These are phyloP conservation scores for Thereva unica DNA, from an alignment of 2,888 invertebrate species.

Conservation along the genomic window DNA sequence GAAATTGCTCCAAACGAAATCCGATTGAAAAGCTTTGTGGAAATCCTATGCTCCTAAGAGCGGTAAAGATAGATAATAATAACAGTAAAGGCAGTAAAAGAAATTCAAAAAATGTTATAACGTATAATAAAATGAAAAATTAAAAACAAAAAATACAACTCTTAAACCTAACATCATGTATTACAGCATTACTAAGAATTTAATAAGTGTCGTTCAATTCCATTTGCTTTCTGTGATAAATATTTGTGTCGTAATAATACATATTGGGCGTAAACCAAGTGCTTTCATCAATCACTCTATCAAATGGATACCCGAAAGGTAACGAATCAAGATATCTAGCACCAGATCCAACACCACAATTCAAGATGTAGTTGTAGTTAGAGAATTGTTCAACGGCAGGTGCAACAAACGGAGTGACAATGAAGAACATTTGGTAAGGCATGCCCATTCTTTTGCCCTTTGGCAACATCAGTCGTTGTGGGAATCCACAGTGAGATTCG, in stretches of 20 bases:
- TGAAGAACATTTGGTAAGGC: constrained; percentile 67
- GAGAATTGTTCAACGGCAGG: constrained; percentile 58
- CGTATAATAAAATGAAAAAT: too few species aligned
- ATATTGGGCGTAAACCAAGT: constrained; percentile 70
- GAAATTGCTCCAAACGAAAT: too few species aligned
- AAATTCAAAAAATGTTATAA: too few species aligned
- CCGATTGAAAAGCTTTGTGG: too few species aligned
- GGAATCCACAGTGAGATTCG: constrained; percentile 70
- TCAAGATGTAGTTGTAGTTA: constrained; percentile 60
- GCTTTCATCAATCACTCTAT: constrained; percentile 65
- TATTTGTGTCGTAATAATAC: constrained; percentile 66
- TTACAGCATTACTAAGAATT: too few species aligned
- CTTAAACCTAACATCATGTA: too few species aligned
- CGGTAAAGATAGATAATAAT: too few species aligned
- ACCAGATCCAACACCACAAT: constrained; percentile 62
- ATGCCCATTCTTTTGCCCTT: constrained; percentile 70
- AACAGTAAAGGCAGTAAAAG: too few species aligned
- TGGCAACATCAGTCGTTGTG: constrained; percentile 72
- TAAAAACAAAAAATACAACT: too few species aligned
- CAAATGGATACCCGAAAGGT: constrained; percentile 75
- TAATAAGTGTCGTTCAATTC: neutral
- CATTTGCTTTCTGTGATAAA: constrained; percentile 64
- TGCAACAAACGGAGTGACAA: constrained; percentile 64
- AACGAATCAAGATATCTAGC: constrained; percentile 64
- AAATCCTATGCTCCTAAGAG: too few species aligned